phyloP scores from a whole-genome alignment of 2,797 vertebrate species.

The Myotis planiceps region DNA sequence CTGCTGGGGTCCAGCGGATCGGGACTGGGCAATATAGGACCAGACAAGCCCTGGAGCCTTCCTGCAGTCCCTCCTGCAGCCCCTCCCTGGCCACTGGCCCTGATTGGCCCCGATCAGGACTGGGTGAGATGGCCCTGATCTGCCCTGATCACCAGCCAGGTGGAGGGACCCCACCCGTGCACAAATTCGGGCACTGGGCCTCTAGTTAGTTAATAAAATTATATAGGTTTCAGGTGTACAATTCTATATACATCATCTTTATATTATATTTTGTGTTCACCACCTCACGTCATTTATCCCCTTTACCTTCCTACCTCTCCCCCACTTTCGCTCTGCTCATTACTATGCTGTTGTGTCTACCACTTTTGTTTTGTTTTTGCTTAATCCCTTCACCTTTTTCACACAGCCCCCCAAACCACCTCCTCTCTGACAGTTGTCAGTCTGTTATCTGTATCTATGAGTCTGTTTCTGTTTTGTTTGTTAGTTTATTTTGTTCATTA shows the following conservation, averaged over 20 bases:
- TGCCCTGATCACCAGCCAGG: rapidly evolving
- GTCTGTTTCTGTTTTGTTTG: background rate
- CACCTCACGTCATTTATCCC: background rate
- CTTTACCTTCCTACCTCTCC: background rate
- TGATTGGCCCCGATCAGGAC: too few relatives aligned
- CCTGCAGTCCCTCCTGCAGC: too few relatives aligned
- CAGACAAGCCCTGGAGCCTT: too few relatives aligned
- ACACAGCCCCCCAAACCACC: background rate
- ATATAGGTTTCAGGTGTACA: background rate
- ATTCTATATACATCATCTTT: background rate
- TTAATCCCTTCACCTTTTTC: background rate
- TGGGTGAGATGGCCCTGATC: too few relatives aligned
- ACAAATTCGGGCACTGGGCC: too few relatives aligned
- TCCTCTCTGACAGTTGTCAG: background rate
- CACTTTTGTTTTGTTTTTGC: background rate
- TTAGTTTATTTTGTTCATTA: background rate
- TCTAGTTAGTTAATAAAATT: background rate
- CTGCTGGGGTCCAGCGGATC: too few relatives aligned
- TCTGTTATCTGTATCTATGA: background rate
- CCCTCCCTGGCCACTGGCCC: too few relatives aligned
- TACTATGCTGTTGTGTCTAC: background rate
- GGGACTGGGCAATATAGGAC: too few relatives aligned
- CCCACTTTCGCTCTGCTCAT: background rate
- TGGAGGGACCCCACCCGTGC: rapidly evolving
- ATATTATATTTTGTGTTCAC: background rate